phyloP scores from a whole-genome alignment of 2,113 vertebrate species.

The Datnioides undecimradiatus region DNA sequence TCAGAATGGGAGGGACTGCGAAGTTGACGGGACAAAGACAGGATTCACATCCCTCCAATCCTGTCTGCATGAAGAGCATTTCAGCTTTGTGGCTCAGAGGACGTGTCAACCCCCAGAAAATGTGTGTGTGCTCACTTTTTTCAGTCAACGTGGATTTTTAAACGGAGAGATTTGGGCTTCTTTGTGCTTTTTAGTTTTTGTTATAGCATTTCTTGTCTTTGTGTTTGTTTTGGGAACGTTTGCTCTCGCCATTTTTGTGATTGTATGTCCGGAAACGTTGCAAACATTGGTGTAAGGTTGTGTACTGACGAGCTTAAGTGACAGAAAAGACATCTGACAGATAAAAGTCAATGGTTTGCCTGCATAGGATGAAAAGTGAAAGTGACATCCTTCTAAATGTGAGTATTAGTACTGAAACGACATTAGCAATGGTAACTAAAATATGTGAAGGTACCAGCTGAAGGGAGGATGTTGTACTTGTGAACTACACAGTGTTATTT shows the following conservation, averaged over 20 bases:
- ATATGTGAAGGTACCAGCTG: too few relatives aligned
- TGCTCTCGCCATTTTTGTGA: background rate
- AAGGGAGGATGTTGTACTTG: too few relatives aligned
- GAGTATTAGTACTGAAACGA: too few relatives aligned
- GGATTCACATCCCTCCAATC: conserved; percentile 5
- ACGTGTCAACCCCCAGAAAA: background rate
- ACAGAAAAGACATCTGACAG: too few relatives aligned
- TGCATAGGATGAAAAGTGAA: too few relatives aligned
- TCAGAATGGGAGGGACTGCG: background rate
- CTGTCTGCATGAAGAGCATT: conserved; percentile 3
- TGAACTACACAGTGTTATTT: too few relatives aligned
- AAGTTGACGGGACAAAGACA: conserved; percentile 32
- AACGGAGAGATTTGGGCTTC: background rate
- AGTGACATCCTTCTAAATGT: too few relatives aligned
- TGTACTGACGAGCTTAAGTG: too few relatives aligned
- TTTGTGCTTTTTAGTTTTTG: background rate
- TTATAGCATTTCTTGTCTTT: background rate
- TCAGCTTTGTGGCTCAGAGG: conserved; percentile 6
- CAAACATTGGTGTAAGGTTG: too few relatives aligned
- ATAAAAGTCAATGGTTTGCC: too few relatives aligned
- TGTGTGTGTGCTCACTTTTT: background rate
- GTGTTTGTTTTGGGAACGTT: background rate
- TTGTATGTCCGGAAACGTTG: too few relatives aligned
- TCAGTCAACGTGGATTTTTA: background rate
- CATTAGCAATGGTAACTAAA: too few relatives aligned